phyloP scores from a whole-genome alignment of 2,113 vertebrate species.

The Nasalis larvatus region DNA sequence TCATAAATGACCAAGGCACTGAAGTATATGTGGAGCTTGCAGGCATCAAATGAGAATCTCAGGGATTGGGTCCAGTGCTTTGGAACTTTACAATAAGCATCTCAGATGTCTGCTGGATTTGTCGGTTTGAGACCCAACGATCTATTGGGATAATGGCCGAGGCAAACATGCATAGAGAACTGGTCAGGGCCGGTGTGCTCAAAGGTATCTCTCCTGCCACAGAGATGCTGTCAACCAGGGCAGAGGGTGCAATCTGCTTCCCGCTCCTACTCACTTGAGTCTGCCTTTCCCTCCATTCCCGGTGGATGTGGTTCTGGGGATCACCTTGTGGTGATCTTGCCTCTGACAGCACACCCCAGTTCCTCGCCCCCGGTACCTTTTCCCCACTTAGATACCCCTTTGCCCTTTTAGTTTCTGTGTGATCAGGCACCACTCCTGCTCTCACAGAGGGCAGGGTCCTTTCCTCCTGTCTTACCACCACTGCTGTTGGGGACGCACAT shows the following conservation, averaged over 20 bases:
- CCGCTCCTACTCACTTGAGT: rapidly evolving
- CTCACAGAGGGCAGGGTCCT: not conserved
- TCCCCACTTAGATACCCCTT: not conserved
- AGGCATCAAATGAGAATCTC: not conserved
- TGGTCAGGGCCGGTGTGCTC: not conserved
- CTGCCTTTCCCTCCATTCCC: not conserved
- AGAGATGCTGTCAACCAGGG: rapidly evolving
- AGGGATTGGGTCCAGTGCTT: not conserved
- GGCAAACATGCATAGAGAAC: not conserved
- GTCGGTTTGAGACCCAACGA: not conserved
- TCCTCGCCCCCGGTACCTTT: not conserved
- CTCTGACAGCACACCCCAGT: not conserved
- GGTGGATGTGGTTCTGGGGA: not conserved
- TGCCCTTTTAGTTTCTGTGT: not conserved
- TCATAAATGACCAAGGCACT: not conserved
- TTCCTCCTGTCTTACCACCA: not conserved
- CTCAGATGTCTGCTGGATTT: not conserved
- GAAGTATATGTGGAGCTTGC: not conserved
- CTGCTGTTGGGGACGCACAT: rapidly evolving
- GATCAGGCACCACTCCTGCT: not conserved
- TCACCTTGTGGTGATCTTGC: rapidly evolving
- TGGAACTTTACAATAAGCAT: not conserved
- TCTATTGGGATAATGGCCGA: not conserved
- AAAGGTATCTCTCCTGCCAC: not conserved
- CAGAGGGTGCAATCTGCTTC: not conserved